Percentiles rank a stretch among this genome's conserved stretches.
Conservation (phyloP, 2,888 invertebrate genomes). For the Melipona beecheii region DNA sequence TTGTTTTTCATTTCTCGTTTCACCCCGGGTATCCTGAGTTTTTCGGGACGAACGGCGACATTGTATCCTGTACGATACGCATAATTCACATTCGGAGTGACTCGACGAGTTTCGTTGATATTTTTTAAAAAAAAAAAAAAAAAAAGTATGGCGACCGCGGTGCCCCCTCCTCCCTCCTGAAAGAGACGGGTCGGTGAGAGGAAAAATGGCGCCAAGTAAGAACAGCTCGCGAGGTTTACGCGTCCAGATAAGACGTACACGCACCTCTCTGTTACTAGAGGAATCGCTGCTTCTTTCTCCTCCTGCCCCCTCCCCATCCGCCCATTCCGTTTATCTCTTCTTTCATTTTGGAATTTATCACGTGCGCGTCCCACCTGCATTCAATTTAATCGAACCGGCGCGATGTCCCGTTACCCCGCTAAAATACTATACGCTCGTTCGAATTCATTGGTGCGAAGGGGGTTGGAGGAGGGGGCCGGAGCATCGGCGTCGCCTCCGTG, state of each 20-base stretch:
- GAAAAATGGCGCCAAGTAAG: slow-evolving; percentile 8
- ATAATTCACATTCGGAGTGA: too few relatives aligned
- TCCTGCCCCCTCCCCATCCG: too few relatives aligned
- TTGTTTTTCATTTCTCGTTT: too few relatives aligned
- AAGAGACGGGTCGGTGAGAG: background rate
- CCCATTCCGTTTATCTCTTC: background rate
- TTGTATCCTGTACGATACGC: too few relatives aligned
- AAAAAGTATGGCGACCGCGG: slow-evolving; percentile 8
- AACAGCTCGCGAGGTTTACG: slow-evolving; percentile 42
- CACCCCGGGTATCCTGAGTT: too few relatives aligned
- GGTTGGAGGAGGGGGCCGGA: background rate
- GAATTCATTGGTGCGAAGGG: slow-evolving; percentile 37
- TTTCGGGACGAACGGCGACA: too few relatives aligned
- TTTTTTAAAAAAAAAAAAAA: too few relatives aligned
- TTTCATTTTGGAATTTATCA: slow-evolving; percentile 29
- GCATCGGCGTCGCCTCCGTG: slow-evolving; percentile 18
- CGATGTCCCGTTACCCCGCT: slow-evolving; percentile 59
- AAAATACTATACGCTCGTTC: slow-evolving; percentile 52
- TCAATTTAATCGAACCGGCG: slow-evolving; percentile 61
- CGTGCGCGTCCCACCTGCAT: slow-evolving; percentile 22
- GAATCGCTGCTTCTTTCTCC: background rate
- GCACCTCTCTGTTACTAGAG: background rate
- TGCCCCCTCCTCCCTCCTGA: too few relatives aligned
- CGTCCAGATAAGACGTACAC: slow-evolving; percentile 38
- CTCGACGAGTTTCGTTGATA: too few relatives aligned